Evolutionary conservation across 1,140 invertebrate species (phyloP).

Genomic region (Marisa cornuarietis): DNA sequence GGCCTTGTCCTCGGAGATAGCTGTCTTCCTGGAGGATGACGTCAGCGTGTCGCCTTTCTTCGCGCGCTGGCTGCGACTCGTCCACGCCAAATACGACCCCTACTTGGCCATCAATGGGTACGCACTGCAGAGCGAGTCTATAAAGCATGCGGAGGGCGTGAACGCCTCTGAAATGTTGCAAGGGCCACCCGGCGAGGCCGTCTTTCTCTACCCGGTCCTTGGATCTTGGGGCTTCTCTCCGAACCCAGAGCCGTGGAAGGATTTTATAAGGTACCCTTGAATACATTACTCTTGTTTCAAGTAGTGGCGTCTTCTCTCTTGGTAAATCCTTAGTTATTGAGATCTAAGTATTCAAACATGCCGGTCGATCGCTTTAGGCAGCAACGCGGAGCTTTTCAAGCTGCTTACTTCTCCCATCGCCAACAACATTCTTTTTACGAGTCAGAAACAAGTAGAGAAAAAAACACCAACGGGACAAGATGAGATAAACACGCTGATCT

Average conservation of each 20-base stretch:
- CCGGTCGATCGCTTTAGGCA: too few relatives aligned
- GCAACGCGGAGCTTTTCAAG: too few relatives aligned
- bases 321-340: too few relatives aligned
- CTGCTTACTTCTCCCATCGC: too few relatives aligned
- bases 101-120: conserved; percentile 43
- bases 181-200: conserved; percentile 20
- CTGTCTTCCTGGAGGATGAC: conserved; percentile 56
- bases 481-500: too few relatives aligned
- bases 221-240: conserved; percentile 55
- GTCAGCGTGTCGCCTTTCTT: conserved; percentile 50
- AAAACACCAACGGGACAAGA: too few relatives aligned
- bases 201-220: conserved; percentile 41
- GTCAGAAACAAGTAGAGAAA: too few relatives aligned
- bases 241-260: conserved; percentile 38
- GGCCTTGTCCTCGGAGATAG: conserved; percentile 39
- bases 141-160: conserved; percentile 35
- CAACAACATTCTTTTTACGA: too few relatives aligned
- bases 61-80: conserved; percentile 47
- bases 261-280: conserved; percentile 27
- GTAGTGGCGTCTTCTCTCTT: neutral
- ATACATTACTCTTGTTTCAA: neutral
- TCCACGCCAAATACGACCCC: conserved; percentile 48
- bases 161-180: conserved; percentile 6
- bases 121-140: conserved; percentile 41
- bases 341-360: too few relatives aligned